Percentiles rank a stretch among this genome's conserved stretches.
These are phyloP conservation scores for Chamaea fasciata DNA, from an alignment of 2,113 vertebrate genomes.

Conservation along the genomic window DNA sequence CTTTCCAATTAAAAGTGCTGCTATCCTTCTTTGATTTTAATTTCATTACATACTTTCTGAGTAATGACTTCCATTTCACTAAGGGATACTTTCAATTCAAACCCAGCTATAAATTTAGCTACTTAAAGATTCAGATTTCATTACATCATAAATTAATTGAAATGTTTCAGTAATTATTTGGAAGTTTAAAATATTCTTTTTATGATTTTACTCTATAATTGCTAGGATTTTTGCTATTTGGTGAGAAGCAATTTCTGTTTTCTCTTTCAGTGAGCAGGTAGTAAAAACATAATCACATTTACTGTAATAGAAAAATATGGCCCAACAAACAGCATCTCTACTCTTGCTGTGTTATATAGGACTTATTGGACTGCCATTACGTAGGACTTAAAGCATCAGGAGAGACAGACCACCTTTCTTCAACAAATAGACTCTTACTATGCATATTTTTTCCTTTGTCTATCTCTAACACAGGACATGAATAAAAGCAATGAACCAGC, in stretches of 20 bases:
- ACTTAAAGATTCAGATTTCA: neutral
- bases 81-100: neutral
- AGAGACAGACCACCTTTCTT: neutral
- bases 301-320: neutral
- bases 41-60: neutral
- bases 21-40: neutral
- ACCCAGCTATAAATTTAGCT: neutral
- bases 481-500: neutral
- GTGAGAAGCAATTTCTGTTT: neutral
- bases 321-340: neutral
- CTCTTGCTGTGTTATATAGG: neutral
- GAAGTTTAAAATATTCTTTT: neutral
- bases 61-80: neutral
- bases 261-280: neutral
- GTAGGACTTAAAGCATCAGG: neutral
- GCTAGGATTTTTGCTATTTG: neutral
- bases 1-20: neutral
- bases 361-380: neutral
- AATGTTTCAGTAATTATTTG: neutral
- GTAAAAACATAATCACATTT: neutral
- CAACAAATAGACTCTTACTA: neutral
- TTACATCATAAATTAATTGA: neutral
- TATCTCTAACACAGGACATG: neutral
- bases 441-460: neutral
- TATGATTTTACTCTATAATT: neutral